phyloP scores from a whole-genome alignment of 2,113 vertebrate species.

The Laticauda colubrina region DNA sequence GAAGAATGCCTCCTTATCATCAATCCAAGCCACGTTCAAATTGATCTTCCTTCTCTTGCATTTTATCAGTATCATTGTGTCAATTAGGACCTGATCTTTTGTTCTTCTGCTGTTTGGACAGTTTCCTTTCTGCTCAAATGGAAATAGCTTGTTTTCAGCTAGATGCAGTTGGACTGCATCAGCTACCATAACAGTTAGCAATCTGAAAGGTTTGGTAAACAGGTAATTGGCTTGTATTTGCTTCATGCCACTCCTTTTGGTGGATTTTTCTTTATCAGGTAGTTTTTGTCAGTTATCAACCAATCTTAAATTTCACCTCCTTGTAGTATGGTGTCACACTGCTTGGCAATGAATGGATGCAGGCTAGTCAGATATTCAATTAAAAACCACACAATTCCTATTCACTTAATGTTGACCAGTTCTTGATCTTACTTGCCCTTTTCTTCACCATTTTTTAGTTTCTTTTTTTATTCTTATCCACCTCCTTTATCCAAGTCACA shows the following conservation, averaged over 20 bases:
- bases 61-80: not conserved
- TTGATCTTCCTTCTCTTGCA: not conserved
- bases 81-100: not conserved
- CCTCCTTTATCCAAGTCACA: not conserved
- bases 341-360: not conserved
- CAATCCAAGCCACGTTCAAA: not conserved
- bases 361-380: not conserved
- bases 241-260: not conserved
- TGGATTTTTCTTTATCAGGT: not conserved
- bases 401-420: not conserved
- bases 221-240: not conserved
- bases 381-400: not conserved
- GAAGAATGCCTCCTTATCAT: not conserved
- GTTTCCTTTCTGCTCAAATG: not conserved
- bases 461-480: not conserved
- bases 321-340: not conserved
- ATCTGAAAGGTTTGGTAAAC: not conserved
- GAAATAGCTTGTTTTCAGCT: not conserved
- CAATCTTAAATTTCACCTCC: not conserved
- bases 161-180: not conserved
- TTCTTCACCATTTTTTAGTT: not conserved
- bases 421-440: not conserved
- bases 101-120: not conserved
- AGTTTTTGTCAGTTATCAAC: not conserved
- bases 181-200: not conserved